Base-by-base conservation (phyloP, 2,113 vertebrate species). In the Rousettus leschenaultii region DNA sequence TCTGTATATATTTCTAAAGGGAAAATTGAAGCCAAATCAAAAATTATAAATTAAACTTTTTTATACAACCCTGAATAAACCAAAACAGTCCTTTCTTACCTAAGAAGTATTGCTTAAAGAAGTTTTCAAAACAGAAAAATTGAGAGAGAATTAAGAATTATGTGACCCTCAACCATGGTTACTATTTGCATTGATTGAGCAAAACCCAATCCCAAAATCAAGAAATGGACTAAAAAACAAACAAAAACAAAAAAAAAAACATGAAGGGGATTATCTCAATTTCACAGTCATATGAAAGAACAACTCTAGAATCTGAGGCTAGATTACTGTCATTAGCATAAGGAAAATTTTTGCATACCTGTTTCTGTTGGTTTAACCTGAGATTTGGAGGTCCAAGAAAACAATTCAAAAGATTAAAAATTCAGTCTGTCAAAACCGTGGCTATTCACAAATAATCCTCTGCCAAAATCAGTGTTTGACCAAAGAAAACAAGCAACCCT, bases 81-180 rank as follows among this genome's bases (percentile, higher is more conserved):
- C 59, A 43, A 89, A 94, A 92, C 21, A 43, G 11, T 70, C 35
- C 38, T 86, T 89, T 77, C 51, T 86, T 65, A 57, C 11, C 89
- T 43, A 70, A 70, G 0, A 89, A 79, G 0, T 13, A 59, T 16
- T 88, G 19, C 40, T 73, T 80, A 40, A 63, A 55, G 5, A 89
- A 87, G 79, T 96, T 89, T 66, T 89, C 95, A 79, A 63, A 28
- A 78, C 21, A 84, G 15, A 70, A 96, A 66, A 94, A 87, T 13
- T 78, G 61, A 95, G 28, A 88, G 21, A 96, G 24, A 89, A 90
- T 87, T 38, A 94, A 92, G 45, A 90, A 94, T 51, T 78, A 30
- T 59, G 21, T 87, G 77, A 43, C 11, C n/a, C 33, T 85, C 61
- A 86, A 94, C 21, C 35, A 85, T 35, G 61, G 35, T 55, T 74